Conservation (phyloP, 2,113 vertebrate genomes). For the Bungarus multicinctus region DNA sequence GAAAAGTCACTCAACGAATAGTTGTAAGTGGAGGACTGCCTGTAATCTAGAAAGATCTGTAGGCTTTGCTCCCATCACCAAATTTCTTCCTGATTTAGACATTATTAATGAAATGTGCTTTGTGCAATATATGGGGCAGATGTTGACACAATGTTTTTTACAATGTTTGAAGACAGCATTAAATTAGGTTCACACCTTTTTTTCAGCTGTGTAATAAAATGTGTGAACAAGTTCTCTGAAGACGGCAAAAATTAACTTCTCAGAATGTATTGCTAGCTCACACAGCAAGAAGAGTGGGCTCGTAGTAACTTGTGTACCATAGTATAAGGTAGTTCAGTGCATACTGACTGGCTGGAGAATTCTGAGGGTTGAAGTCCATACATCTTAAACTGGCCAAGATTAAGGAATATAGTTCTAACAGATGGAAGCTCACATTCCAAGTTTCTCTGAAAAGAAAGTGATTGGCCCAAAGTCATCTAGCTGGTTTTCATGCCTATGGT, state of each 20-base stretch:
- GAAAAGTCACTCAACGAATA: background rate
- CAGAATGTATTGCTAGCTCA: background rate
- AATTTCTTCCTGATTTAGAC: background rate
- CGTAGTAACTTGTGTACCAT: background rate
- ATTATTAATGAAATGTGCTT: background rate
- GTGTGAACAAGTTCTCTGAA: background rate
- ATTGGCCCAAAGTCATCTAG: background rate
- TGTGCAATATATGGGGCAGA: background rate
- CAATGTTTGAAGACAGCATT: background rate
- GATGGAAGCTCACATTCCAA: background rate
- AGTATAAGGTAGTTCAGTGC: background rate
- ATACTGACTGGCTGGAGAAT: background rate
- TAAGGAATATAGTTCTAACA: background rate
- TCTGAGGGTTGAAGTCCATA: background rate
- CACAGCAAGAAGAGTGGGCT: background rate
- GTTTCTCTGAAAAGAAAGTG: background rate
- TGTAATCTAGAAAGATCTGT: background rate
- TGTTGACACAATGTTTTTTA: background rate
- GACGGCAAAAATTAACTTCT: background rate
- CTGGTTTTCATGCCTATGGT: fast-evolving
- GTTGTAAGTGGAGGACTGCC: background rate
- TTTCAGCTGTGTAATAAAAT: background rate
- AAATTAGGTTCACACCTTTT: background rate
- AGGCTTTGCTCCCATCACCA: background rate
- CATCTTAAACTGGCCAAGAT: background rate